Conservation (phyloP, 2,888 invertebrate genomes). For the Neria commutata region DNA sequence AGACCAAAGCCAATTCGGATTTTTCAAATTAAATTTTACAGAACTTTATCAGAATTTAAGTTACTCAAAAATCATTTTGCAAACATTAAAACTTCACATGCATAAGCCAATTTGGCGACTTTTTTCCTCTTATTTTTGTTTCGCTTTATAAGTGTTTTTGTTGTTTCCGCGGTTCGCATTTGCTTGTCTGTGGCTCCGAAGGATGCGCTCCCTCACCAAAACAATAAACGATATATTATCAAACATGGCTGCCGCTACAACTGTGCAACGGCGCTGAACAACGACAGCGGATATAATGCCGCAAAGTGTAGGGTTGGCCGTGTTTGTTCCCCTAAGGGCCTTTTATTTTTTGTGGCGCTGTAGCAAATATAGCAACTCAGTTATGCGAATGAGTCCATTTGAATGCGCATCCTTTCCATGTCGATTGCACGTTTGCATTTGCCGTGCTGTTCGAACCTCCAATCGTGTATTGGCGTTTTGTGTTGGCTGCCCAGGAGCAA, state of each 20-base stretch:
- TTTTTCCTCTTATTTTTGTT: no score
- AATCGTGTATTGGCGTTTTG: neutral
- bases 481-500: no score
- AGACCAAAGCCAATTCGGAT: no score
- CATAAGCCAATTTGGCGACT: no score
- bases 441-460: neutral
- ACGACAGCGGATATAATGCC: conserved; percentile 16
- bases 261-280: conserved; percentile 7
- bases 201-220: neutral
- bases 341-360: neutral
- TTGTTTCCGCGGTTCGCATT: neutral
- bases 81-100: no score
- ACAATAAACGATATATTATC: conserved; percentile 5
- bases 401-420: neutral
- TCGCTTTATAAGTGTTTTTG: neutral
- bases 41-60: no score
- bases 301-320: neutral
- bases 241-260: conserved; percentile 9
- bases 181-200: neutral
- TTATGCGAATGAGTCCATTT: neutral
- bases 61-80: no score
- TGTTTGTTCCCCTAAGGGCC: neutral
- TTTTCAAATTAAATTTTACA: no score
- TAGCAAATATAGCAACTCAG: neutral
- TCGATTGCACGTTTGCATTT: no score